Conservation (phyloP, 2,888 invertebrate species). For the Aplocera efformata region DNA sequence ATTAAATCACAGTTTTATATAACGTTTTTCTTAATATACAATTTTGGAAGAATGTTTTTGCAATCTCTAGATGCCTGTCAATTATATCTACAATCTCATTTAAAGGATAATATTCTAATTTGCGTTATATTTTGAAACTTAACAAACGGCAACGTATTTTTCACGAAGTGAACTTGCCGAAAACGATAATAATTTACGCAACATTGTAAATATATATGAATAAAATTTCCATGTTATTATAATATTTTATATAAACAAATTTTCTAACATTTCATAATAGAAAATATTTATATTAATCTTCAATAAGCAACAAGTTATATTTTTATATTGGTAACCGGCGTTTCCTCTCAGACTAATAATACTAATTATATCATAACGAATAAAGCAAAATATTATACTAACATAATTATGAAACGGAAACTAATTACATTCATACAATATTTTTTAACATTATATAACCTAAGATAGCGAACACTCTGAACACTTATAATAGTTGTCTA, state of each 20-base stretch:
- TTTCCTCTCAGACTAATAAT: slow-evolving; percentile 79
- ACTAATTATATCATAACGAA: slow-evolving; percentile 73
- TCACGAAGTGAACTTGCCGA: slow-evolving; percentile 35
- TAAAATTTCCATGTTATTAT: slow-evolving; percentile 53
- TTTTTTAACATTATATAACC: slow-evolving; percentile 40
- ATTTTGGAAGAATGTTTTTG: slow-evolving; percentile 34
- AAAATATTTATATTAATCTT: slow-evolving; percentile 72
- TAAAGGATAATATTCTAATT: slow-evolving; percentile 53
- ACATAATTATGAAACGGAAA: slow-evolving; percentile 52
- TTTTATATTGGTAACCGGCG: slow-evolving; percentile 80
- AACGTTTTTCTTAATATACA: slow-evolving; percentile 62
- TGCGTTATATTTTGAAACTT: slow-evolving; percentile 73
- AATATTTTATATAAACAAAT: slow-evolving; percentile 57
- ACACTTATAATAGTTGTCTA: slow-evolving; percentile 60
- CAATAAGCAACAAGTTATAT: slow-evolving; percentile 79
- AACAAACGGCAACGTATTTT: slow-evolving; percentile 52
- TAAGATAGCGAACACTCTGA: slow-evolving; percentile 73
- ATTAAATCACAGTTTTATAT: slow-evolving; percentile 73
- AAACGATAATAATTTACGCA: slow-evolving; percentile 70
- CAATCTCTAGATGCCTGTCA: slow-evolving; percentile 43
- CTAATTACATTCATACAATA: slow-evolving; percentile 65
- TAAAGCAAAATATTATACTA: slow-evolving; percentile 74
- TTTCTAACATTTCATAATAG: slow-evolving; percentile 72
- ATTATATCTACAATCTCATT: slow-evolving; percentile 61
- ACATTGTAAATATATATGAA: slow-evolving; percentile 52